A percentile compares a stretch with the other conserved stretches of the same genome.
These are phyloP conservation scores for Latrodectus elegans DNA, from an alignment of 2,888 invertebrate genomes.

Conservation along the genomic window DNA sequence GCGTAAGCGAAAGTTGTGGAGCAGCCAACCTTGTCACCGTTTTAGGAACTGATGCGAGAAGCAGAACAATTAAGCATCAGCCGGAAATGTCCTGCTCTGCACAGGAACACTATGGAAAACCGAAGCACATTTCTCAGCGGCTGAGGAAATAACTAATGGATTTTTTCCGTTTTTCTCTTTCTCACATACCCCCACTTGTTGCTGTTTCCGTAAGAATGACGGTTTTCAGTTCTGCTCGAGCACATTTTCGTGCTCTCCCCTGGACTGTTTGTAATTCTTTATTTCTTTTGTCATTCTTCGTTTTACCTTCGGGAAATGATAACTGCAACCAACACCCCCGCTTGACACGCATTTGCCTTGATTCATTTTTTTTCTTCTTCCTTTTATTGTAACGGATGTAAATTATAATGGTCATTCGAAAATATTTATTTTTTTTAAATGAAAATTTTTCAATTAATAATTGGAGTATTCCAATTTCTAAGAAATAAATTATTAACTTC, in stretches of 20 bases:
- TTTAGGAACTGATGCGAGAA: slow-evolving; percentile 26
- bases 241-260: background rate
- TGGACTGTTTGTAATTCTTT: background rate
- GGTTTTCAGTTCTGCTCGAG: slow-evolving; percentile 5
- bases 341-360: background rate
- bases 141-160: slow-evolving; percentile 29
- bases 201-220: background rate
- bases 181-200: background rate
- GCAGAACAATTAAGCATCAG: slow-evolving; percentile 27
- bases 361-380: background rate
- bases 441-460: background rate
- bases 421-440: background rate
- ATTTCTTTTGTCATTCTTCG: background rate
- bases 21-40: slow-evolving; percentile 52
- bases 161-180: slow-evolving; percentile 25
- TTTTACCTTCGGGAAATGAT: background rate
- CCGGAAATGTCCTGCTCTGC: background rate
- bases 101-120: slow-evolving; percentile 43
- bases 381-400: no score
- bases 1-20: background rate
- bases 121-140: slow-evolving; percentile 7
- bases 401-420: no score
- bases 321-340: slow-evolving; percentile 1
- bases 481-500: no score
- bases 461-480: no score